These are phyloP conservation scores for Congeria kusceri DNA, from an alignment of 2,888 invertebrate species.

Conservation along the genomic window DNA sequence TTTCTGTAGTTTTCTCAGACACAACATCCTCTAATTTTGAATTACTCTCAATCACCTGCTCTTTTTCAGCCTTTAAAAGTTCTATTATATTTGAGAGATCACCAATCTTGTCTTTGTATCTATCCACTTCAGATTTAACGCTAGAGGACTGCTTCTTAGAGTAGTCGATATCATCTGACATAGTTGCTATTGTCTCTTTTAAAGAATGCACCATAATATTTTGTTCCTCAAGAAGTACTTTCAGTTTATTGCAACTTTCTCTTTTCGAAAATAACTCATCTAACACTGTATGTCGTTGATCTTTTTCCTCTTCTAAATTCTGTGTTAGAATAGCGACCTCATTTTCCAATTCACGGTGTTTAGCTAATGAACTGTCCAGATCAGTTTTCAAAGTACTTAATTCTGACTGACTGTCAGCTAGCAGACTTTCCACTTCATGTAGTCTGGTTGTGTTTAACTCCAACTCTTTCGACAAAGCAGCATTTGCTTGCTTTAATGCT, in stretches of 20 bases:
- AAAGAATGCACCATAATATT: conserved; percentile 48
- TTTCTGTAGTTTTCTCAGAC: conserved; percentile 16
- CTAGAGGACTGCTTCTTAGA: conserved; percentile 29
- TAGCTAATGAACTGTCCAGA: conserved; percentile 15
- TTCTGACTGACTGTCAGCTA: conserved; percentile 64
- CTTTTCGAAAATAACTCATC: conserved; percentile 51
- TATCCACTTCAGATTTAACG: conserved; percentile 34
- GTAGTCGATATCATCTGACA: conserved; percentile 25
- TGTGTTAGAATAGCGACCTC: conserved; percentile 10
- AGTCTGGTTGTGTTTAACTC: conserved; percentile 48
- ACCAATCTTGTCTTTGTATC: conserved; percentile 23
- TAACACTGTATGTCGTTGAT: conserved; percentile 16
- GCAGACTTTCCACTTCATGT: conserved; percentile 32
- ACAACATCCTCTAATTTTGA: conserved; percentile 1
- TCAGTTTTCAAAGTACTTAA: conserved; percentile 28
- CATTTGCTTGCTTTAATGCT: conserved; percentile 62
- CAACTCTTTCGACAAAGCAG: conserved; percentile 58
- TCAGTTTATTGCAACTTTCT: conserved; percentile 49
- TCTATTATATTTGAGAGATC: no score
- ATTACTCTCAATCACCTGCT: background rate
- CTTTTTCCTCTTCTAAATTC: conserved; percentile 24
- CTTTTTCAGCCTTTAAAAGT: no score
- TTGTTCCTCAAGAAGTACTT: conserved; percentile 54
- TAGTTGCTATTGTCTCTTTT: conserved; percentile 38
- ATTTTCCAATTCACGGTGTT: conserved; percentile 15